These are phyloP conservation scores for Polydrusus pterygomalis DNA, from an alignment of 2,888 invertebrate species.

Conservation along the genomic window DNA sequence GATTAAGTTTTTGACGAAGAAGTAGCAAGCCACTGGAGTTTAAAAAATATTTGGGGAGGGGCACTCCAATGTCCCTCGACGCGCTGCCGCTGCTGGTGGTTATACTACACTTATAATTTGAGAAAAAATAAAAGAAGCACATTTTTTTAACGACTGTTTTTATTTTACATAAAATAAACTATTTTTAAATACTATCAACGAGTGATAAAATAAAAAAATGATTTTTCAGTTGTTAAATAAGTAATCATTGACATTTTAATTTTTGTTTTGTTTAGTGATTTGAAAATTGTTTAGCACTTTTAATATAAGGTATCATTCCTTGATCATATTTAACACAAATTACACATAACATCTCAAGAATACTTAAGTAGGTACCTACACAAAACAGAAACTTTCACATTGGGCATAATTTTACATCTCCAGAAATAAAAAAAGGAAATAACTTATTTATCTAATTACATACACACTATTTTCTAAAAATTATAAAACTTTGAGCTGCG, in stretches of 20 bases:
- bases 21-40: too few species aligned
- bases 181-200: constrained; percentile 8
- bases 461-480: constrained; percentile 31
- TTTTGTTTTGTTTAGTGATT: neutral
- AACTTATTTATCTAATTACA: constrained; percentile 16
- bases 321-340: constrained; percentile 1
- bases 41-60: too few species aligned
- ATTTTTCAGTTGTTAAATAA: neutral
- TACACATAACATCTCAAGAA: constrained; percentile 34
- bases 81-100: too few species aligned
- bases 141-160: neutral
- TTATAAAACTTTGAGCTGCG: constrained; percentile 30
- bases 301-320: neutral
- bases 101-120: too few species aligned
- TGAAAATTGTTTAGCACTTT: neutral
- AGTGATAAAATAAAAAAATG: neutral
- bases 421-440: constrained; percentile 43
- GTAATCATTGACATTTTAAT: too few species aligned
- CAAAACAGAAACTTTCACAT: neutral
- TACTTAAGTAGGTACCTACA: constrained; percentile 28
- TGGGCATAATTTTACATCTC: constrained; percentile 13
- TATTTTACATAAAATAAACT: constrained; percentile 1
- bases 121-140: neutral
- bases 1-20: too few species aligned
- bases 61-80: too few species aligned